Base-by-base conservation (phyloP, 2,888 invertebrate species). In the Aphrophora alni region DNA sequence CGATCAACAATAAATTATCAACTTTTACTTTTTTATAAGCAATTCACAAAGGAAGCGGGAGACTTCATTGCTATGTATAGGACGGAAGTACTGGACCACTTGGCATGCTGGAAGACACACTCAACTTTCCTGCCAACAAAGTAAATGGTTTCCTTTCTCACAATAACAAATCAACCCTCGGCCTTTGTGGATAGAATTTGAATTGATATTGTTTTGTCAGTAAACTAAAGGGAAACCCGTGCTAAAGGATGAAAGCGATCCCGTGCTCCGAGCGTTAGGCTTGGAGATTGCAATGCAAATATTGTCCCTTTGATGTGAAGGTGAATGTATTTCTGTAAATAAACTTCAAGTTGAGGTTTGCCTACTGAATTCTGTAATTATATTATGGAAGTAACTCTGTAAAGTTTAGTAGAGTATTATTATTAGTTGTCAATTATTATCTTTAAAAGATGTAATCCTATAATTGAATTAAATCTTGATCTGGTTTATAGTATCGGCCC, bases 191-290 rank as follows among this genome's bases (percentile, higher is more conserved):
- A n/a, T 5, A 59, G 59, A 59, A 59, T 59, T 59, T 59, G 59
- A 59, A 59, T 59, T 59, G 59, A 59, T 59, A 59, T 59, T 59
- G 59, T 59, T 44, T 59, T 59, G 59, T 59, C 4, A 59, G 59
- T 59, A 59, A n/a, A 44, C 44, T 44, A 12, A 44, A 44, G 44
- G 10, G 17, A 44, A 44, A 14, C 44, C 8, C 44, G 14, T 2
- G 5, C 33, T 10, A n/a, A n/a, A n/a, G n/a, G 33, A 33, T 33
- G 33, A 33, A 33, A 33, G 33, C 33, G 33, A 33, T 4, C 44
- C 44, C 14, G 8, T 17, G 2, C 44, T 10, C 44, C 14, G 44
- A 44, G 12, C 44, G 14, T 44, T 10, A 33, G 10, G 10, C 33
- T 33, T 33, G 2, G 1, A 44, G 44, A 8, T 44, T 8, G 44